Percentiles rank a stretch among this genome's conserved stretches.
Conservation (phyloP, 2,113 vertebrate species). For the Ranitomeya variabilis region DNA sequence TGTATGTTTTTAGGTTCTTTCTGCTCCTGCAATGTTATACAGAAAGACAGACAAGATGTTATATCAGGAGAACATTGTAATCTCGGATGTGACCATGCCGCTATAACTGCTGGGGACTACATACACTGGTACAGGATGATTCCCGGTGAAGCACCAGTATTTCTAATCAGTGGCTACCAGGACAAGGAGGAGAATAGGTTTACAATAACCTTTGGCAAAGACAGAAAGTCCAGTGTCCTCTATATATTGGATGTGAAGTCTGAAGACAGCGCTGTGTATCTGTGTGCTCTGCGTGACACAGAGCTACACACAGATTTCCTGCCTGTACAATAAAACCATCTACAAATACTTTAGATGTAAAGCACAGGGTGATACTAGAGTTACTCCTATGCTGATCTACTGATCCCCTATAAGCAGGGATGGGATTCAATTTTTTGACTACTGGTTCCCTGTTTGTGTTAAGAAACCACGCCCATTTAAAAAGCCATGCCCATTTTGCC, state of each 20-base stretch:
- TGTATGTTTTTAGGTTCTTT: not conserved
- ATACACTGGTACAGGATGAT: conserved; percentile 22
- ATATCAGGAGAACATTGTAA: not conserved
- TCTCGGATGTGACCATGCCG: conserved; percentile 13
- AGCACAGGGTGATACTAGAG: too few relatives aligned
- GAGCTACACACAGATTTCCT: not conserved
- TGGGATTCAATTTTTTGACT: too few relatives aligned
- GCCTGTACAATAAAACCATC: conserved; percentile 9
- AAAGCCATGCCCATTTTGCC: too few relatives aligned
- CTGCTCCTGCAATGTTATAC: conserved; percentile 21
- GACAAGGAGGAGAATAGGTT: not conserved
- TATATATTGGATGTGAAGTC: not conserved
- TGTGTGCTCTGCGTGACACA: conserved; percentile 40
- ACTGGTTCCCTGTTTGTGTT: too few relatives aligned
- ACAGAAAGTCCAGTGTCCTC: conserved; percentile 29
- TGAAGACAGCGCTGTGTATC: conserved; percentile 32
- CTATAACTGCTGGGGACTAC: not conserved
- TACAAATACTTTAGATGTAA: too few relatives aligned
- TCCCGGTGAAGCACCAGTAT: not conserved
- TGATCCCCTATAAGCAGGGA: too few relatives aligned
- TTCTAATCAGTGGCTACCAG: not conserved
- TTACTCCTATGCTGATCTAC: too few relatives aligned
- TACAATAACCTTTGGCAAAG: not conserved
- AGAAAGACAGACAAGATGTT: not conserved
- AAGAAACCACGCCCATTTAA: too few relatives aligned